These are phyloP conservation scores for Rhea americana DNA, from an alignment of 2,113 vertebrate genomes.

Conservation along the genomic window DNA sequence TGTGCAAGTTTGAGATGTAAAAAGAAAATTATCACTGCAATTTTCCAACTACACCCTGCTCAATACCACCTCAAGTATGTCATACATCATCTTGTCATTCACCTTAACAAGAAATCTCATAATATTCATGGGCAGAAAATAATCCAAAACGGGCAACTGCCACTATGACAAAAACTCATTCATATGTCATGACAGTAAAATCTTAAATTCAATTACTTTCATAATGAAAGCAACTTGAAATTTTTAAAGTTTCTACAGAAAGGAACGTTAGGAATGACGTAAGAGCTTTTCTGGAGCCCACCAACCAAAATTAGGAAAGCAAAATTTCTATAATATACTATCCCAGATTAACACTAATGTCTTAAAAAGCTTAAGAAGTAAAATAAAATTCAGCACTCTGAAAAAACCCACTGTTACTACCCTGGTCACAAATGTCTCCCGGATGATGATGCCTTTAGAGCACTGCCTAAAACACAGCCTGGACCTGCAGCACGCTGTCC, in stretches of 20 bases:
- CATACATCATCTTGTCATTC: slow-evolving; percentile 46
- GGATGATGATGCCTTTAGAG: background rate
- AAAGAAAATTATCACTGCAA: slow-evolving; percentile 65
- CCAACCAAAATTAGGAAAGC: background rate
- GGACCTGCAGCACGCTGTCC: background rate
- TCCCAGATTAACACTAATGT: background rate
- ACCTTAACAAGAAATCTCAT: slow-evolving; percentile 44
- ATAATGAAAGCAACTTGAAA: background rate
- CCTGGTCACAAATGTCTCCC: background rate
- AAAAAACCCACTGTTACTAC: background rate
- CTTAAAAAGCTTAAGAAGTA: background rate
- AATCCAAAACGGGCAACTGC: background rate
- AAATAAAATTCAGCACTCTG: background rate
- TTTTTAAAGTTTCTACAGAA: background rate
- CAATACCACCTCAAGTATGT: slow-evolving; percentile 52
- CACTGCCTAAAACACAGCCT: background rate
- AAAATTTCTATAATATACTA: background rate
- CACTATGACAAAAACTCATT: background rate
- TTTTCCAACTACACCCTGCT: slow-evolving; percentile 57
- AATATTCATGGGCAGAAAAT: slow-evolving; percentile 35
- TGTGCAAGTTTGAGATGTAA: slow-evolving; percentile 55
- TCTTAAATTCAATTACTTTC: background rate
- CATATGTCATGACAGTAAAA: background rate
- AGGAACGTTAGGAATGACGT: background rate
- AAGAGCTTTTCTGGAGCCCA: background rate